A percentile compares a stretch with the other conserved stretches of the same genome.
These are phyloP conservation scores for Globodera rostochiensis DNA, from an alignment of 1,140 invertebrate species.

Conservation along the genomic window DNA sequence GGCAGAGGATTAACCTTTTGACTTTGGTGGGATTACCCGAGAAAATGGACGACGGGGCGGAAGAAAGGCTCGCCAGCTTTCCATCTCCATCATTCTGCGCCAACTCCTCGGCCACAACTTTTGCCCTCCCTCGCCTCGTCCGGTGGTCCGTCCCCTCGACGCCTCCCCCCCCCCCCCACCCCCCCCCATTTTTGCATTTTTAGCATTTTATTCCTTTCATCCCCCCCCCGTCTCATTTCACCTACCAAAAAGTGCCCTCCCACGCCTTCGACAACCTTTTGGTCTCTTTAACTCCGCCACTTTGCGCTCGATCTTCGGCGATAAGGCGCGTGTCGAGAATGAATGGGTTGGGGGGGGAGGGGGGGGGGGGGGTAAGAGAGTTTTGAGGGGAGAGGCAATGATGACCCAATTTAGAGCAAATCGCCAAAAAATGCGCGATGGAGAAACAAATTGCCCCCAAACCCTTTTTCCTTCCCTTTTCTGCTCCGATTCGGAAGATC, in stretches of 20 bases:
- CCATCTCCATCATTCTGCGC: neutral
- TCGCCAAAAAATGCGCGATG: slow-evolving; percentile 2
- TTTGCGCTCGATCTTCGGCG: neutral
- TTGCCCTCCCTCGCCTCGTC: neutral
- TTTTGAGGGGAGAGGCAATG: too few species aligned
- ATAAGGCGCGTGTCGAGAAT: neutral
- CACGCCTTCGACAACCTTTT: neutral
- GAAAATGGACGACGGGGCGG: neutral
- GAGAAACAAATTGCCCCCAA: neutral
- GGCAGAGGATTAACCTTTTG: neutral
- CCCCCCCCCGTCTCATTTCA: neutral
- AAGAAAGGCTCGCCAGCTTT: neutral
- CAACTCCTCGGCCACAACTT: neutral
- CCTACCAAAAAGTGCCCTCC: too few species aligned
- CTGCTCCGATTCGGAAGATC: neutral
- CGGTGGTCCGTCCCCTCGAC: neutral
- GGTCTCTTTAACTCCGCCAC: neutral
- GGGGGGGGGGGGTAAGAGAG: too few species aligned
- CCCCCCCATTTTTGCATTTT: too few species aligned
- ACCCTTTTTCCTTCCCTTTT: neutral
- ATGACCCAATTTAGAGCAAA: neutral
- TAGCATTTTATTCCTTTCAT: neutral
- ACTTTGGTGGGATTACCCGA: neutral
- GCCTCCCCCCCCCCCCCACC: too few species aligned
- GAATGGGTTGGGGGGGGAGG: neutral